Percentiles rank a stretch among this genome's conserved stretches.
Conservation (phyloP, 2,797 vertebrate genomes). For the Kryptolebias ocellatus region DNA sequence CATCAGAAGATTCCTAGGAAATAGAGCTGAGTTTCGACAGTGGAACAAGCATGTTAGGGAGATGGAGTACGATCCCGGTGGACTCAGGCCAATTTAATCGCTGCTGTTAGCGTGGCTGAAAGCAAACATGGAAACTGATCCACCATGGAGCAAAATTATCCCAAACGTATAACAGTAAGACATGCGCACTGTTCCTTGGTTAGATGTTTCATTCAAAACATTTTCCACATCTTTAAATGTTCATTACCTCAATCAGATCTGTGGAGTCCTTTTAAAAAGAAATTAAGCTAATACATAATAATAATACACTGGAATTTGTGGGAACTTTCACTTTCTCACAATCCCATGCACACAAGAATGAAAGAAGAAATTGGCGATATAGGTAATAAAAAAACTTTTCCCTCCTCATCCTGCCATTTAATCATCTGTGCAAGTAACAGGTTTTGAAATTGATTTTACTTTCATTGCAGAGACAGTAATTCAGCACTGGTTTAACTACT, state of each 20-base stretch:
- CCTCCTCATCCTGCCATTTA: conserved; percentile 38
- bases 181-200: not conserved
- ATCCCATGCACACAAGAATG: conserved; percentile 9
- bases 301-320: no score
- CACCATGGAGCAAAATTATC: not conserved
- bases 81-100: not conserved
- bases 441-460: conserved; percentile 66
- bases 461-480: conserved; percentile 55
- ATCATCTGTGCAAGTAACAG: conserved; percentile 57
- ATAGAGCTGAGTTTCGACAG: not conserved
- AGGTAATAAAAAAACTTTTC: conserved; percentile 36
- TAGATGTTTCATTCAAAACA: not conserved
- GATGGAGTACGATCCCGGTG: not conserved
- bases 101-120: not conserved
- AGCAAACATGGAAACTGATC: not conserved
- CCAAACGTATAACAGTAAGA: not conserved
- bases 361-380: conserved; percentile 28
- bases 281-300: no score
- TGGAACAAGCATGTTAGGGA: no score
- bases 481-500: conserved; percentile 58
- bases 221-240: no score
- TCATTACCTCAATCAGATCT: no score
- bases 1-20: not conserved
- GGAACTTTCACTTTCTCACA: not conserved
- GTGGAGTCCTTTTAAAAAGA: no score